phyloP scores from a whole-genome alignment of 2,888 invertebrate species.

The Leptinotarsa juncta region DNA sequence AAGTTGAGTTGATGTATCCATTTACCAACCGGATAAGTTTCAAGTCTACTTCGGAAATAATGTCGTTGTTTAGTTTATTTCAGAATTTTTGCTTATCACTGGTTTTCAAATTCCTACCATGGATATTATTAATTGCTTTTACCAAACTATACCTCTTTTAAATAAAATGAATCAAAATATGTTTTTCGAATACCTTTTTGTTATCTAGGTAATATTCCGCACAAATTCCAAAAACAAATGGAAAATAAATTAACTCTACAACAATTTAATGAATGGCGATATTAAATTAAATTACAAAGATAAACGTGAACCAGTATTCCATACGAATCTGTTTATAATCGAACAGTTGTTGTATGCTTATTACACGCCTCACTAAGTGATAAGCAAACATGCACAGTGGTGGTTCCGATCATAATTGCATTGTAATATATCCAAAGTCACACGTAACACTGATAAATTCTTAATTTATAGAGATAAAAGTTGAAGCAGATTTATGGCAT shows the following conservation, averaged over 20 bases:
- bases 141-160: too few species aligned
- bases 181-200: too few species aligned
- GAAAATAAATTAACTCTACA: slow-evolving; percentile 1
- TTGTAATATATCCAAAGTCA: slow-evolving; percentile 44
- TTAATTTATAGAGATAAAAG: slow-evolving; percentile 18
- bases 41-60: too few species aligned
- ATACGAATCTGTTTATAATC: slow-evolving; percentile 50
- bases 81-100: too few species aligned
- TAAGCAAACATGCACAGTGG: slow-evolving; percentile 61
- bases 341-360: slow-evolving; percentile 59
- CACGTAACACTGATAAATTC: slow-evolving; percentile 32
- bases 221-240: not conserved
- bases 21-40: too few species aligned
- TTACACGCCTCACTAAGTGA: slow-evolving; percentile 63
- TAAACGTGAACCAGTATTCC: slow-evolving; percentile 43
- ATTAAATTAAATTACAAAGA: slow-evolving; percentile 33
- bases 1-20: too few species aligned
- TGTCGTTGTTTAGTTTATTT: too few species aligned
- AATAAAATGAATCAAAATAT: too few species aligned
- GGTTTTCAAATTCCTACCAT: too few species aligned
- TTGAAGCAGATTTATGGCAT: slow-evolving; percentile 1
- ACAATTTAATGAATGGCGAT: slow-evolving; percentile 19
- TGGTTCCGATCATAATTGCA: slow-evolving; percentile 50
- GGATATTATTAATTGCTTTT: too few species aligned
- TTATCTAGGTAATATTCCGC: too few species aligned